These are phyloP conservation scores for Mycetomoellerius zeteki DNA, from an alignment of 1,140 invertebrate genomes.

Conservation along the genomic window DNA sequence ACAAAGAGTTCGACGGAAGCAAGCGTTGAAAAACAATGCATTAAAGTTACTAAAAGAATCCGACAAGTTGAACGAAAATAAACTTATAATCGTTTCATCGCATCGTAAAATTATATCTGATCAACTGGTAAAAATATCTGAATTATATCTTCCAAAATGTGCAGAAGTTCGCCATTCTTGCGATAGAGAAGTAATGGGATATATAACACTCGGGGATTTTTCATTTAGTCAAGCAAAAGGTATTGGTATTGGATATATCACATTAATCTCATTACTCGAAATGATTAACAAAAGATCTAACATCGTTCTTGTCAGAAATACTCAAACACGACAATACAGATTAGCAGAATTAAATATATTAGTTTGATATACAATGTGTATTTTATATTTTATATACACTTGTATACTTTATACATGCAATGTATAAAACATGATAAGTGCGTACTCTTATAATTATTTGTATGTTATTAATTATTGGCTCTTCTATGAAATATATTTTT, in stretches of 20 bases:
- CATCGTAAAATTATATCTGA: conserved; percentile 82
- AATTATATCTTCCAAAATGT: conserved; percentile 90
- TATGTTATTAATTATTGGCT: background rate
- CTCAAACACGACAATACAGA: conserved; percentile 86
- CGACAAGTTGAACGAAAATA: conserved; percentile 34
- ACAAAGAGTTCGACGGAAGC: conserved; percentile 87
- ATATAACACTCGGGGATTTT: conserved; percentile 90
- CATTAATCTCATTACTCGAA: conserved; percentile 87
- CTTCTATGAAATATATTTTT: background rate
- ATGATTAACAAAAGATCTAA: conserved; percentile 82
- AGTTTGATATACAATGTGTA: conserved; percentile 20
- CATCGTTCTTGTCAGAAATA: conserved; percentile 86
- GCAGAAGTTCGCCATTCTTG: conserved; percentile 88
- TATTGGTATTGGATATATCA: conserved; percentile 90
- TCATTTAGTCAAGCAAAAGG: conserved; percentile 90
- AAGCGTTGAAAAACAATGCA: conserved; percentile 80
- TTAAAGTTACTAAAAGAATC: conserved; percentile 49
- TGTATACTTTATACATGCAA: background rate
- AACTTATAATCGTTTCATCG: conserved; percentile 29
- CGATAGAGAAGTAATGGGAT: conserved; percentile 91
- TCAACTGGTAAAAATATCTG: conserved; percentile 89
- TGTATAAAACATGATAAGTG: background rate
- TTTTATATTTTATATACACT: conserved; percentile 7
- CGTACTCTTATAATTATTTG: background rate
- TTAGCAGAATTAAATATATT: conserved; percentile 84